These are phyloP conservation scores for Fopius arisanus DNA, from an alignment of 1,140 invertebrate genomes.

Conservation along the genomic window DNA sequence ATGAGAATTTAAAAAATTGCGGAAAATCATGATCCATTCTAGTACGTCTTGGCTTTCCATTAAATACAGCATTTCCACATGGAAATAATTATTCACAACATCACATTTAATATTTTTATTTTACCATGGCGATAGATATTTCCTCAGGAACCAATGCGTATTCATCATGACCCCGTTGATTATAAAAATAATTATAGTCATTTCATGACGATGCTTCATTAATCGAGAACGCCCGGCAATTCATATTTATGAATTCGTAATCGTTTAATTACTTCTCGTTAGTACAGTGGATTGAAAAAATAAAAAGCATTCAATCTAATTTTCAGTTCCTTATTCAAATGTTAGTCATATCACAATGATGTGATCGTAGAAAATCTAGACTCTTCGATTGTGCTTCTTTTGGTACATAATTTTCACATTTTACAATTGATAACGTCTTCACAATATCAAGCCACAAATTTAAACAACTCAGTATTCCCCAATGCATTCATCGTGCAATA, in stretches of 20 bases:
- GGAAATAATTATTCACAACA: too few relatives aligned
- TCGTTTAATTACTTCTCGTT: background rate
- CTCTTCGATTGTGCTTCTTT: constrained; percentile 13
- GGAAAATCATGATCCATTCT: too few relatives aligned
- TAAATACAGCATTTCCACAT: too few relatives aligned
- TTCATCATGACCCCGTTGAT: constrained; percentile 26
- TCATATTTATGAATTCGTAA: too few relatives aligned
- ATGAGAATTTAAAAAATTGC: too few relatives aligned
- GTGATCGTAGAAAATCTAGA: background rate
- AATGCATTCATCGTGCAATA: background rate
- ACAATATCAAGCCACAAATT: constrained; percentile 15
- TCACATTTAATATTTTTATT: background rate
- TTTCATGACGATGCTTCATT: constrained; percentile 49
- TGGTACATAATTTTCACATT: constrained; percentile 15
- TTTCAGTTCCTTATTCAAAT: constrained; percentile 35
- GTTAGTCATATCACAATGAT: constrained; percentile 48
- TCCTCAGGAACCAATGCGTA: background rate
- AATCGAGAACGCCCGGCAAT: too few relatives aligned
- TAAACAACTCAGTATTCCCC: background rate
- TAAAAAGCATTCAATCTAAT: constrained; percentile 57
- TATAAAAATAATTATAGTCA: constrained; percentile 56
- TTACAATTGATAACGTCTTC: constrained; percentile 4
- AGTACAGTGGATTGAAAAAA: constrained; percentile 7
- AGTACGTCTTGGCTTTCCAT: too few relatives aligned
- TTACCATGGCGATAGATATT: background rate